Conservation (phyloP, 2,888 invertebrate genomes). For the Sminthurinus aureus region DNA sequence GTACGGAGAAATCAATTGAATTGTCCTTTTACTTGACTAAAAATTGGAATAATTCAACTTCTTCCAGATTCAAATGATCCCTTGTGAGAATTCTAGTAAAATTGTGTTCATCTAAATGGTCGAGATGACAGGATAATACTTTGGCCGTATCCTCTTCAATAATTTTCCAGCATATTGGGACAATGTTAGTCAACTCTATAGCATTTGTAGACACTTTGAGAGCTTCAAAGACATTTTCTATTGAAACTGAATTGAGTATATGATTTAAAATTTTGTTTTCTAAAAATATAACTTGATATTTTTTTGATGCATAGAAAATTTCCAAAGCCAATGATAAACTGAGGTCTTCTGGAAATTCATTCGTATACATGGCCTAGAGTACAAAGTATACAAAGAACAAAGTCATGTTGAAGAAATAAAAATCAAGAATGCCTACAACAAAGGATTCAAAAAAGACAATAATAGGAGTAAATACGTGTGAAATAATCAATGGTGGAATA, state of each 20-base stretch:
- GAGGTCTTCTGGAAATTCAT: constrained; percentile 53
- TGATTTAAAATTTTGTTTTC: constrained; percentile 49
- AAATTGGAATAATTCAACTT: constrained; percentile 52
- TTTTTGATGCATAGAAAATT: constrained; percentile 52
- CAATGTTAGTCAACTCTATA: constrained; percentile 49
- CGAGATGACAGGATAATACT: constrained; percentile 49
- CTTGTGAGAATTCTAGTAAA: constrained; percentile 49
- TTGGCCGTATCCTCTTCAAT: constrained; percentile 49
- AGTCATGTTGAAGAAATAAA: background rate
- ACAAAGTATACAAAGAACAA: too few relatives aligned
- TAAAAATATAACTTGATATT: constrained; percentile 49
- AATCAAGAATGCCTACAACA: background rate
- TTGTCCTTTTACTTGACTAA: constrained; percentile 47
- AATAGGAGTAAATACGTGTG: background rate
- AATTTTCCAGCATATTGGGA: constrained; percentile 53
- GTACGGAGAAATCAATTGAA: background rate
- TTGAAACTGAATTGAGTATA: constrained; percentile 44
- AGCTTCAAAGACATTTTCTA: constrained; percentile 55
- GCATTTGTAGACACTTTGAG: constrained; percentile 49
- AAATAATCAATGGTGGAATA: background rate
- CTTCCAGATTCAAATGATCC: constrained; percentile 51
- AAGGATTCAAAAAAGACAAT: background rate
- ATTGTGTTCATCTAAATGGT: constrained; percentile 47
- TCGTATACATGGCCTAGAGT: constrained; percentile 51
- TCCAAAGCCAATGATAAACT: constrained; percentile 48